Evolutionary conservation across 2,888 invertebrate genomes (phyloP), one percentile per base, ranked within the genome.

Genomic region (Entomobrya multifasciata): DNA sequence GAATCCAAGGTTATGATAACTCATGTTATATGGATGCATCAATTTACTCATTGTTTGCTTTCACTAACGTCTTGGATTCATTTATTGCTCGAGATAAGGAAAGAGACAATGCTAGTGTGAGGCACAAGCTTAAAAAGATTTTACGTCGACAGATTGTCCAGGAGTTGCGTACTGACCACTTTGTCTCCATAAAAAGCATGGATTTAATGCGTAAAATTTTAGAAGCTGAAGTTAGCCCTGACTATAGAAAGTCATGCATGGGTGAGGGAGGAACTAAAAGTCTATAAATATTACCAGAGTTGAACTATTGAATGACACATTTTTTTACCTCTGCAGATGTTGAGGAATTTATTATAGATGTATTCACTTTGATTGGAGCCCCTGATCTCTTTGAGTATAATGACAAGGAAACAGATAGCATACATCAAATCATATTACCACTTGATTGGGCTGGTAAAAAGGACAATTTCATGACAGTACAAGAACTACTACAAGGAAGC

Each of bases 1-100:
- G 81, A 13, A 81, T 81, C n/a, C 81, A 81, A 27, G 81, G 81
- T 11, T 1, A 57, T 8, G 44, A 81, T 17, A 81, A 81, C 57
- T 81, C 81, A 0, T 81, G 81, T 57, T 81, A 81, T 25, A 70
- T 81, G 70, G 81, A 81, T 17, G 36, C 81, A 0, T 15, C 55
- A 0, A 13, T 81, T 0, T 70, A 41, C 27, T 3, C 70, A 1
- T 57, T 81, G 0, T 81, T 81, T 47, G 13, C 22, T 2, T 81
- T 70, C 17, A 52, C 8, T 20, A 15, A 70, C 36, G 8, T 70
- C 2, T 36, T 81, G 5, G 81, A 81, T 44, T 4, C 55, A 0
- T 15, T 67, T 47, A 11, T 79, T 6, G 5, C 10, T 13, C 13
- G 10, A 60, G n/a, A n/a, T 30, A 44, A 49, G 70, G 6, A 4